These are phyloP conservation scores for Tholera decimalis DNA, from an alignment of 2,888 invertebrate genomes.

Conservation along the genomic window DNA sequence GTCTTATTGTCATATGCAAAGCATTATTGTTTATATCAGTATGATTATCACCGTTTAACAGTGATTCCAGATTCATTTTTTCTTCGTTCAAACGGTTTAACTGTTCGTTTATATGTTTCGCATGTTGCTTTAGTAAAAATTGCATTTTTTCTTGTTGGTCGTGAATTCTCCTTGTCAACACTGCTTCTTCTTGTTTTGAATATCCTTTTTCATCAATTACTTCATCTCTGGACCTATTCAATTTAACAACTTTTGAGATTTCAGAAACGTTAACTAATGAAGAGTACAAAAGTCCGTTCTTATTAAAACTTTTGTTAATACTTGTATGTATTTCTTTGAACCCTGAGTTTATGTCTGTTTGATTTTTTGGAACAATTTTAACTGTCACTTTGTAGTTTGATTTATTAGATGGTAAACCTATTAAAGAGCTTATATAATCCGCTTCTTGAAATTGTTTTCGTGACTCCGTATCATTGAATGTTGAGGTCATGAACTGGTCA, in stretches of 20 bases:
- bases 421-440: slow-evolving; percentile 72
- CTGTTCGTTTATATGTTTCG: slow-evolving; percentile 76
- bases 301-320: slow-evolving; percentile 84
- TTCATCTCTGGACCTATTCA: slow-evolving; percentile 65
- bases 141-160: slow-evolving; percentile 74
- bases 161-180: slow-evolving; percentile 60
- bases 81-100: slow-evolving; percentile 75
- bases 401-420: slow-evolving; percentile 50
- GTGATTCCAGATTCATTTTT: slow-evolving; percentile 71
- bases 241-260: slow-evolving; percentile 80
- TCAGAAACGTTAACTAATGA: slow-evolving; percentile 84
- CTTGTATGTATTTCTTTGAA: slow-evolving; percentile 85
- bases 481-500: slow-evolving; percentile 14
- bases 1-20: slow-evolving; percentile 18
- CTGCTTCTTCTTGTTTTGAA: slow-evolving; percentile 23
- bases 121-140: slow-evolving; percentile 74
- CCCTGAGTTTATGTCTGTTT: slow-evolving; percentile 70
- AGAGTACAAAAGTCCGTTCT: slow-evolving; percentile 79
- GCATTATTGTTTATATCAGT: slow-evolving; percentile 49
- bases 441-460: slow-evolving; percentile 54
- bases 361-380: slow-evolving; percentile 83
- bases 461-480: slow-evolving; percentile 37
- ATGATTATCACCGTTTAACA: slow-evolving; percentile 36
- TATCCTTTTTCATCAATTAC: slow-evolving; percentile 9
- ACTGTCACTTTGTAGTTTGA: slow-evolving; percentile 81